Percentiles rank a stretch among this genome's conserved stretches.
phyloP scores from a whole-genome alignment of 2,888 invertebrate genomes.

The Idaea aversata region DNA sequence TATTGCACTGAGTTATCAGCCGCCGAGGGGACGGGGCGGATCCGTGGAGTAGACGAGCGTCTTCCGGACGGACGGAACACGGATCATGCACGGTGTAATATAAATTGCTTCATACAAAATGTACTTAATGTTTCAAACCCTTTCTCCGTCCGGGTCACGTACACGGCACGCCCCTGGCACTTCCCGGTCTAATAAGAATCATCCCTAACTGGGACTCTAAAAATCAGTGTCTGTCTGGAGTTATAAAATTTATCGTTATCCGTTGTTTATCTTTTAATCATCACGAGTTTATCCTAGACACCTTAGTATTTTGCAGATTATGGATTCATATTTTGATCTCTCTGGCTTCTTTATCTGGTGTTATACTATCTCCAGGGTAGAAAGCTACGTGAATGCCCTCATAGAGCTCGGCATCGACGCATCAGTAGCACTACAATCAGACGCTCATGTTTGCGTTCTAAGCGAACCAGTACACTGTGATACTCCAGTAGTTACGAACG shows the following conservation, averaged over 20 bases:
- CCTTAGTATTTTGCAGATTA: neutral
- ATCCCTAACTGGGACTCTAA: too few relatives aligned
- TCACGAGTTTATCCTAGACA: neutral
- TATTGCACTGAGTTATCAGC: too few relatives aligned
- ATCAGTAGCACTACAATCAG: slow-evolving; percentile 55
- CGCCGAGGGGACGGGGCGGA: too few relatives aligned
- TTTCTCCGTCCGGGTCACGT: neutral
- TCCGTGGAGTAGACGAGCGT: too few relatives aligned
- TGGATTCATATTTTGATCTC: neutral
- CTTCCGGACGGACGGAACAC: too few relatives aligned
- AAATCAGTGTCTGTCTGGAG: too few relatives aligned
- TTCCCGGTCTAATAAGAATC: neutral
- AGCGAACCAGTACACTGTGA: slow-evolving; percentile 80
- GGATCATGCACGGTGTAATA: too few relatives aligned
- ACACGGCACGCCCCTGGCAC: neutral
- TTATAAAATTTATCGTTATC: too few relatives aligned
- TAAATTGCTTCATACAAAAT: neutral
- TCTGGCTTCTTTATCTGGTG: neutral
- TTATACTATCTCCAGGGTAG: slow-evolving; percentile 61
- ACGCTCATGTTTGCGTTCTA: slow-evolving; percentile 63
- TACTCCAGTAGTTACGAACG: slow-evolving; percentile 60
- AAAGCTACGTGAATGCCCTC: slow-evolving; percentile 85
- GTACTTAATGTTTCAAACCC: neutral
- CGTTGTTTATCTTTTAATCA: too few relatives aligned
- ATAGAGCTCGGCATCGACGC: slow-evolving; percentile 83